phyloP scores from a whole-genome alignment of 1,140 invertebrate species.

The Drosophila trapezifrons region DNA sequence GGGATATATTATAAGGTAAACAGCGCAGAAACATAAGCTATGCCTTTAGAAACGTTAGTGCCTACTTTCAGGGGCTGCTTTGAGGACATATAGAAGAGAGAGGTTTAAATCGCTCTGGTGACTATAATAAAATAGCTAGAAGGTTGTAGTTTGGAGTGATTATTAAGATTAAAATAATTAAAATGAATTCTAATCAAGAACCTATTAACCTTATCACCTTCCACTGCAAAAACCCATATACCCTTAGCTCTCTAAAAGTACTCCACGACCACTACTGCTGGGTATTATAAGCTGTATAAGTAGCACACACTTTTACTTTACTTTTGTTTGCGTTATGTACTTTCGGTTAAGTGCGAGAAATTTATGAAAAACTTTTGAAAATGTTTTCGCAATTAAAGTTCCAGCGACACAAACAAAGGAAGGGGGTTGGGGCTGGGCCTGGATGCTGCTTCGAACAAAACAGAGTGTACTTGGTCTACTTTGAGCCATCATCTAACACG shows the following conservation, averaged over 20 bases:
- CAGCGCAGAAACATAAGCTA: not conserved
- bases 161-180: no score
- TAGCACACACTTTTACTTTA: conserved; percentile 72
- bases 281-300: conserved; percentile 65
- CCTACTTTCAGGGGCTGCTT: no score
- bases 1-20: not conserved
- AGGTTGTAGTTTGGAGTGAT: no score
- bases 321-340: conserved; percentile 51
- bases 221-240: not conserved
- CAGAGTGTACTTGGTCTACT: conserved; percentile 47
- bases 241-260: not conserved
- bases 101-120: no score
- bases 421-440: not conserved
- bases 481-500: conserved; percentile 39
- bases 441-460: conserved; percentile 36
- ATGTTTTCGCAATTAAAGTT: conserved; percentile 70
- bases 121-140: no score
- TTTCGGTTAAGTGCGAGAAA: conserved; percentile 70
- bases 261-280: conserved; percentile 18
- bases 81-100: not conserved
- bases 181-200: no score
- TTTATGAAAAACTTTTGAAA: conserved; percentile 78
- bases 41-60: not conserved
- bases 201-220: not conserved
- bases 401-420: conserved; percentile 29